phyloP scores from a whole-genome alignment of 2,888 invertebrate species.

The Thymelicus sylvestris region DNA sequence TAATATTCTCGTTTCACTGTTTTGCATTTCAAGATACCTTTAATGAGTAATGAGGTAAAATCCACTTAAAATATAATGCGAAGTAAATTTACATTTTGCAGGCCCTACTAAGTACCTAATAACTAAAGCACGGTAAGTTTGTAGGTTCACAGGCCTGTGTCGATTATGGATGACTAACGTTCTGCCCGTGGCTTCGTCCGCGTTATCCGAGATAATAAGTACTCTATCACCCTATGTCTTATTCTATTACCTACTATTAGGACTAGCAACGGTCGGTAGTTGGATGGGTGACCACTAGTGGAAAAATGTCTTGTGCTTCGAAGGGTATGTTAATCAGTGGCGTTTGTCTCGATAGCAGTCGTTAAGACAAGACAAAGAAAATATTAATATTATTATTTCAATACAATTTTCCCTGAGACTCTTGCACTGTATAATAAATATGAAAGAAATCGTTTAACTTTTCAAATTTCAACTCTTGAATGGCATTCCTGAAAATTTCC shows the following conservation, averaged over 20 bases:
- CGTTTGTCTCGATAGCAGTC: no score
- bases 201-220: background rate
- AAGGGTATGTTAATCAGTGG: no score
- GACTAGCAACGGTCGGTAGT: no score
- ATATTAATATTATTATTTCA: background rate
- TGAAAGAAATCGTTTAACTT: slow-evolving; percentile 4
- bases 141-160: background rate
- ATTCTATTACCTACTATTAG: no score
- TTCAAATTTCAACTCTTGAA: slow-evolving; percentile 44
- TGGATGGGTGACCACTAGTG: no score
- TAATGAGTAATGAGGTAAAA: slow-evolving; percentile 35
- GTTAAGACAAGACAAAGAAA: no score
- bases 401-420: background rate
- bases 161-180: background rate
- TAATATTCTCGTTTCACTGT: slow-evolving; percentile 21
- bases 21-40: slow-evolving; percentile 28
- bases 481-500: slow-evolving; percentile 57
- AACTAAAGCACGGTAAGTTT: background rate
- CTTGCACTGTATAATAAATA: background rate
- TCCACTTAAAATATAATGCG: slow-evolving; percentile 13
- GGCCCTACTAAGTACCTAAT: slow-evolving; percentile 39
- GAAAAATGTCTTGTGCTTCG: no score
- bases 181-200: no score
- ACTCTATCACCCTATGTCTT: no score
- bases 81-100: slow-evolving; percentile 3